phyloP scores from a whole-genome alignment of 2,113 vertebrate genomes.

The Mastomys coucha region DNA sequence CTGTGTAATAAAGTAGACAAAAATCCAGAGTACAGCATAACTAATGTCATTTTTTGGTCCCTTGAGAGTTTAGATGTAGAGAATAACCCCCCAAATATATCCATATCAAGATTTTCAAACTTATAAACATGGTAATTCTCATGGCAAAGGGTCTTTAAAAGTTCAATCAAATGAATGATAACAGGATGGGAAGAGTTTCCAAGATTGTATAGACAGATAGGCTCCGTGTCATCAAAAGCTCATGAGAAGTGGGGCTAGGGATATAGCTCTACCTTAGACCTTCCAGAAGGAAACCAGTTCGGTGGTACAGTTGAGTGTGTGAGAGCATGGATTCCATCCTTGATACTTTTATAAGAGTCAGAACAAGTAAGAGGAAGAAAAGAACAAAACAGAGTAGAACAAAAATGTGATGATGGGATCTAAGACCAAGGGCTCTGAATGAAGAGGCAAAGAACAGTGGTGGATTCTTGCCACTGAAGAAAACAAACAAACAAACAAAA shows the following conservation, averaged over 20 bases:
- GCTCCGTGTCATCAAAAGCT: background rate
- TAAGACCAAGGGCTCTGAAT: background rate
- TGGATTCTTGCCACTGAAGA: background rate
- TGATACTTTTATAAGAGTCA: background rate
- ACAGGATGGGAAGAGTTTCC: background rate
- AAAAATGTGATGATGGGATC: background rate
- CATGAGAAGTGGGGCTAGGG: background rate
- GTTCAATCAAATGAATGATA: background rate
- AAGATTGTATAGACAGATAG: background rate
- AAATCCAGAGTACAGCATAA: background rate
- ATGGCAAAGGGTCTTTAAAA: background rate
- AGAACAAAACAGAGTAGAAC: background rate
- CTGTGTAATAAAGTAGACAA: background rate
- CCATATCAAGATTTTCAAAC: background rate
- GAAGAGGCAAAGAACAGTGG: background rate
- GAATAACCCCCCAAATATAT: background rate
- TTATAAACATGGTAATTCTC: background rate
- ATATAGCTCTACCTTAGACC: too few species aligned
- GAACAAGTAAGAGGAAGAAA: background rate
- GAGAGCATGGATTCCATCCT: background rate
- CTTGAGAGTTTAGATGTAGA: background rate
- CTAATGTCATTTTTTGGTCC: background rate
- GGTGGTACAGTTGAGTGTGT: background rate
- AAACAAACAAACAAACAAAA: too few species aligned
- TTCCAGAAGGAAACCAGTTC: too few species aligned